Evolutionary conservation across 2,797 vertebrate genomes (phyloP).

Genomic region (Limnodromus scolopaceus): DNA sequence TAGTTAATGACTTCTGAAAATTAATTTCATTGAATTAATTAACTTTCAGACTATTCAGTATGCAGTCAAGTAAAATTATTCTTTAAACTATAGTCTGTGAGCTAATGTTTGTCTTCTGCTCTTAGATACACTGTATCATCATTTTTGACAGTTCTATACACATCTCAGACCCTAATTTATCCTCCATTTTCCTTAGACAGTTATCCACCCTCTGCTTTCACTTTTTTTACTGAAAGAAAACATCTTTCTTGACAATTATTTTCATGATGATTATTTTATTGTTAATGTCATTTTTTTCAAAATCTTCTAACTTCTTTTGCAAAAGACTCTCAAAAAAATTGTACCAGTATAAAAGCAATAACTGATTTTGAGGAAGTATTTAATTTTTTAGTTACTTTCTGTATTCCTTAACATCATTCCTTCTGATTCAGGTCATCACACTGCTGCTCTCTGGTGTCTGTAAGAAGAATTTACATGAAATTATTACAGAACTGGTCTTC

Average conservation of each 20-base stretch:
- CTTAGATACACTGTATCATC: background rate
- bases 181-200: background rate
- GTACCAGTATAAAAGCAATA: background rate
- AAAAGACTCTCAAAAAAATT: background rate
- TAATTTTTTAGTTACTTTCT: background rate
- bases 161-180: background rate
- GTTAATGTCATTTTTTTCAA: background rate
- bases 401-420: background rate
- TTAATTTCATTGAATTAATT: background rate
- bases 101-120: background rate
- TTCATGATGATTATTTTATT: background rate
- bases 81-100: background rate
- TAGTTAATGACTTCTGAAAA: background rate
- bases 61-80: background rate
- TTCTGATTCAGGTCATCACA: background rate
- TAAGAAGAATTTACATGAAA: background rate
- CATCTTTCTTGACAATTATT: background rate
- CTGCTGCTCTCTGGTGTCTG: slow-evolving; percentile 62
- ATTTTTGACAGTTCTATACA: background rate
- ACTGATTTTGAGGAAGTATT: background rate
- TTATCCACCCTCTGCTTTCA: background rate
- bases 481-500: background rate
- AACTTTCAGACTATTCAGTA: background rate
- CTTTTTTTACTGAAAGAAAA: background rate
- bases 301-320: background rate